Percentiles rank a stretch among this genome's conserved stretches.
These are phyloP conservation scores for Smittia sp. DNA, from an alignment of 2,888 invertebrate genomes.

Conservation along the genomic window DNA sequence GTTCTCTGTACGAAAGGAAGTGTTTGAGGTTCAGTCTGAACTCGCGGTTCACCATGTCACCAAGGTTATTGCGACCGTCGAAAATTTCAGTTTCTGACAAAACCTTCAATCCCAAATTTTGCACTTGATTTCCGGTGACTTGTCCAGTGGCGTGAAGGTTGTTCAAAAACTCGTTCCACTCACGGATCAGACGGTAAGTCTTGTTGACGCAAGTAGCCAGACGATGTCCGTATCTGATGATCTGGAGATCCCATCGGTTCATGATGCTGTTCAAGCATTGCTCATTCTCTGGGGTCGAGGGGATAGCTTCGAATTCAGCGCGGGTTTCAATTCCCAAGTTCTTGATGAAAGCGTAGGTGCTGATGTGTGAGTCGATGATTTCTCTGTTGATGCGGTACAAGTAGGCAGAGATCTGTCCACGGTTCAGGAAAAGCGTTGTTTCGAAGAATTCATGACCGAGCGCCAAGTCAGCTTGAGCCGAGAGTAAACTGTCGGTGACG, in stretches of 20 bases:
- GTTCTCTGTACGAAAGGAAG: neutral
- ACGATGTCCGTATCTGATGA: conserved; percentile 24
- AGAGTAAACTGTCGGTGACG: neutral
- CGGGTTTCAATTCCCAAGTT: neutral
- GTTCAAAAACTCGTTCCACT: conserved; percentile 11
- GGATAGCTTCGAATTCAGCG: neutral
- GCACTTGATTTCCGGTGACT: conserved; percentile 4
- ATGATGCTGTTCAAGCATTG: neutral
- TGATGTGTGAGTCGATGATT: conserved; percentile 8
- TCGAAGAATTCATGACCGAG: conserved; percentile 28
- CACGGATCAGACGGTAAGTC: neutral
- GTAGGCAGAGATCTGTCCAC: conserved; percentile 20
- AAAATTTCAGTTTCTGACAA: neutral
- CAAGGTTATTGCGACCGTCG: neutral
- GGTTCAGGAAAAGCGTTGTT: neutral
- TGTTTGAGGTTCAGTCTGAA: neutral
- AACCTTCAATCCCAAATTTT: conserved; percentile 11
- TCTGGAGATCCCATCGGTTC: conserved; percentile 28
- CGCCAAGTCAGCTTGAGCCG: conserved; percentile 16
- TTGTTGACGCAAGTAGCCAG: conserved; percentile 5
- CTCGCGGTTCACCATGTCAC: neutral
- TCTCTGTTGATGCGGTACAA: conserved; percentile 1
- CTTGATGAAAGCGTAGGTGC: conserved; percentile 27
- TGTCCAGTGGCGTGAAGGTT: conserved; percentile 17
- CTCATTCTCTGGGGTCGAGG: neutral